phyloP scores from a whole-genome alignment of 2,113 vertebrate genomes.

The Saguinus imperator region DNA sequence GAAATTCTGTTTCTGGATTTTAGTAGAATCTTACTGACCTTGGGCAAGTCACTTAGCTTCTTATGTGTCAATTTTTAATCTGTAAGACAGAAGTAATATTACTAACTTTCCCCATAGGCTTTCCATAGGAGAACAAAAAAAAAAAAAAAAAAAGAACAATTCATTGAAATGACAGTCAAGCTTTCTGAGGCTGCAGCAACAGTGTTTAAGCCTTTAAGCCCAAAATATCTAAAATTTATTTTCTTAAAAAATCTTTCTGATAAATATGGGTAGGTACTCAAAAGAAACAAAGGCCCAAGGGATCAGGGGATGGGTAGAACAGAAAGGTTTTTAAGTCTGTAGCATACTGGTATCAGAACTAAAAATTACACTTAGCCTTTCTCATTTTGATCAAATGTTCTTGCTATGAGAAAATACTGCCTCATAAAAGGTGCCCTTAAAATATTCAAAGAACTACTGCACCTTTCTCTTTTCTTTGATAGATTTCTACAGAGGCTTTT shows the following conservation, averaged over 20 bases:
- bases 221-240: conserved; percentile 40
- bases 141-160: background rate
- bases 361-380: background rate
- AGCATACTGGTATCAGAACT: background rate
- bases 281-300: background rate
- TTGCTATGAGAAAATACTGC: conserved; percentile 29
- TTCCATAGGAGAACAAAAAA: background rate
- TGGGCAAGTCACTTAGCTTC: conserved; percentile 54
- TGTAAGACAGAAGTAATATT: conserved; percentile 31
- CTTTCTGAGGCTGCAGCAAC: conserved; percentile 24
- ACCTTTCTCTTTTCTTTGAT: conserved; percentile 28
- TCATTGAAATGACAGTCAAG: conserved; percentile 40
- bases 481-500: conserved; percentile 22
- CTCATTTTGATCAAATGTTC: conserved; percentile 35
- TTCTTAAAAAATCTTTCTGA: conserved; percentile 12
- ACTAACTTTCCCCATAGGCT: conserved; percentile 44
- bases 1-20: conserved; percentile 33
- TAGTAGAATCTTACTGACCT: conserved; percentile 47
- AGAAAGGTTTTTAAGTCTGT: background rate
- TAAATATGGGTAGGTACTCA: background rate
- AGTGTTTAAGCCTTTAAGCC: conserved; percentile 37
- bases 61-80: conserved; percentile 59
- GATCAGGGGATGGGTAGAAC: background rate
- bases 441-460: conserved; percentile 46
- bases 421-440: conserved; percentile 43